Percentiles rank a stretch among this genome's conserved stretches.
phyloP scores from a whole-genome alignment of 2,888 invertebrate genomes.

The Tenthredo mesomela region DNA sequence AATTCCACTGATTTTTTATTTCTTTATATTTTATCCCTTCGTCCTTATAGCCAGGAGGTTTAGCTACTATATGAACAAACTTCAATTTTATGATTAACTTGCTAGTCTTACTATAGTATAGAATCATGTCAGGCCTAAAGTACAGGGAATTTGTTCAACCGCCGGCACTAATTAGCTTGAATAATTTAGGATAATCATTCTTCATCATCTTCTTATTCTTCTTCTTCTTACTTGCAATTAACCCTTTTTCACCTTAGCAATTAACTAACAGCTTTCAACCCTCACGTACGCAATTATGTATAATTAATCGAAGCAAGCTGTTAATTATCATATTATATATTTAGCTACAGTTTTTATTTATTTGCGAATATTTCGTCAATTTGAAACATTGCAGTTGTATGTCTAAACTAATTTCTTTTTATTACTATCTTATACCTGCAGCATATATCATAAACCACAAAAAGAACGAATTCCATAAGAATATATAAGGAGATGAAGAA shows the following conservation, averaged over 20 bases:
- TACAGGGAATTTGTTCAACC: constrained; percentile 13
- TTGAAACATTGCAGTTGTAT: not conserved
- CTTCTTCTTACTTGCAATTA: constrained; percentile 28
- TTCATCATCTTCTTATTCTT: constrained; percentile 23
- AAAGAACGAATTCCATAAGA: not conserved
- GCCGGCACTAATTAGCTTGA: constrained; percentile 41
- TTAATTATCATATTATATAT: not conserved
- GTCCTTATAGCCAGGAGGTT: not conserved
- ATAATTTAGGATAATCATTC: constrained; percentile 49
- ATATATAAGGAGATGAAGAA: not conserved
- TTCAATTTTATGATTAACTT: constrained; percentile 1
- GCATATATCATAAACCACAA: not conserved
- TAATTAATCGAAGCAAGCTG: not conserved
- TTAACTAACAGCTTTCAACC: not conserved
- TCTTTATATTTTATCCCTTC: not conserved
- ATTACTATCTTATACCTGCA: not conserved
- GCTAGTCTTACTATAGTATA: not conserved
- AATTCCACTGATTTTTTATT: constrained; percentile 1
- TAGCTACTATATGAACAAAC: not conserved
- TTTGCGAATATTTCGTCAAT: not conserved
- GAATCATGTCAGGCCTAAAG: not conserved
- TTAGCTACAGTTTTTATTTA: not conserved
- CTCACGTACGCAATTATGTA: not conserved
- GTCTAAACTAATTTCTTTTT: not conserved
- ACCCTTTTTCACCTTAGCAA: constrained; percentile 26